Percentiles rank a stretch among this genome's conserved stretches.
Evolutionary conservation across 2,797 vertebrate species (phyloP).

Genomic region (Microctenopoma lineatum): DNA sequence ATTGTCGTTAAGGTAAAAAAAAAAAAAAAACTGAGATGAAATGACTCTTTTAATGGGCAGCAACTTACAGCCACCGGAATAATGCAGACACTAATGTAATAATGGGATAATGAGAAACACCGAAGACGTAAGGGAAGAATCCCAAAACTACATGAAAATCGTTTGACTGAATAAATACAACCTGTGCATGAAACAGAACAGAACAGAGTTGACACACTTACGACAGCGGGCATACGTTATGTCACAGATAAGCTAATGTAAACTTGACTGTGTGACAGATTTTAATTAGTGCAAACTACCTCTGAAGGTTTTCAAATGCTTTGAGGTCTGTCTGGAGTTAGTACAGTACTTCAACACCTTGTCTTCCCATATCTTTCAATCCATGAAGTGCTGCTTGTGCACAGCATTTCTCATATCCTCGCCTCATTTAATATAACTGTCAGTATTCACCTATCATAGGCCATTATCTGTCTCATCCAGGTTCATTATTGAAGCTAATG

Average conservation of each 20-base stretch:
- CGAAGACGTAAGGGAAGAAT: conserved; percentile 65
- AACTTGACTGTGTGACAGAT: conserved; percentile 17
- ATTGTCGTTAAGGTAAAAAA: conserved; percentile 80
- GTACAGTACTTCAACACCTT: conserved; percentile 37
- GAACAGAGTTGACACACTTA: conserved; percentile 40
- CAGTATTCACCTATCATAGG: conserved; percentile 84
- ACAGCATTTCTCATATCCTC: conserved; percentile 62
- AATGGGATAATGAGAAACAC: conserved; percentile 79
- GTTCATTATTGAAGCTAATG: conserved; percentile 90
- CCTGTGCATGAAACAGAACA: conserved; percentile 65
- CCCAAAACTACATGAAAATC: conserved; percentile 65
- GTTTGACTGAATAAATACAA: conserved; percentile 75
- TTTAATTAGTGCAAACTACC: conserved; percentile 42
- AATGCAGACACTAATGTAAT: conserved; percentile 79
- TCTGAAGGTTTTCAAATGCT: conserved; percentile 20
- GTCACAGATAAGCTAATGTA: conserved; percentile 28
- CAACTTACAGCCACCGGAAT: conserved; percentile 76
- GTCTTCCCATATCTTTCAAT: conserved; percentile 49
- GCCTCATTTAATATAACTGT: conserved; percentile 85
- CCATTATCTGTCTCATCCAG: conserved; percentile 86
- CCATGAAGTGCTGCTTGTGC: conserved; percentile 29
- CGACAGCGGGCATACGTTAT: conserved; percentile 28
- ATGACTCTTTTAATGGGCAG: conserved; percentile 82
- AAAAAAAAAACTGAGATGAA: conserved; percentile 64
- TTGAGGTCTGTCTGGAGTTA: conserved; percentile 26